phyloP scores from a whole-genome alignment of 2,888 invertebrate genomes.

The Xestia xanthographa region DNA sequence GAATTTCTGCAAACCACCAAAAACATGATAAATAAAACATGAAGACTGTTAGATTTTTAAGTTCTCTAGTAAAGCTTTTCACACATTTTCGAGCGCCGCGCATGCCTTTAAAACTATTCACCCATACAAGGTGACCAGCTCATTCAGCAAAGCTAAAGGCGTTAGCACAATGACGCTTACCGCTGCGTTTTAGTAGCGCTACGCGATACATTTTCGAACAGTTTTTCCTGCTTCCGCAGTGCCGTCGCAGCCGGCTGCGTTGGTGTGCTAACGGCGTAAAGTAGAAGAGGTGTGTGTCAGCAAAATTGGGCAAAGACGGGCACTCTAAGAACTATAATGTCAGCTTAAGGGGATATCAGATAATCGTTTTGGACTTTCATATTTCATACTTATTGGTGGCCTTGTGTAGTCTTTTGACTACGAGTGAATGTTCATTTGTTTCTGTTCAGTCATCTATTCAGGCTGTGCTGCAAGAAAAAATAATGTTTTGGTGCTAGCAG shows the following conservation, averaged over 20 bases:
- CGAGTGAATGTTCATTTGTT: constrained; percentile 6
- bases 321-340: constrained; percentile 18
- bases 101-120: constrained; percentile 38
- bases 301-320: constrained; percentile 39
- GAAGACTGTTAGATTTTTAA: neutral
- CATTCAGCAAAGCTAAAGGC: constrained; percentile 53
- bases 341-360: constrained; percentile 38
- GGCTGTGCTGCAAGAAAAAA: neutral
- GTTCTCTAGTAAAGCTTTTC: constrained; percentile 42
- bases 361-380: neutral
- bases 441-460: neutral
- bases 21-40: neutral
- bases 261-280: constrained; percentile 54
- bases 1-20: constrained; percentile 92
- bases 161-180: constrained; percentile 57
- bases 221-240: constrained; percentile 51
- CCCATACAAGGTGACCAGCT: constrained; percentile 36
- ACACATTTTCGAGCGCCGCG: constrained; percentile 44
- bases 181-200: constrained; percentile 51
- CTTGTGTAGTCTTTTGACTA: neutral
- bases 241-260: constrained; percentile 54
- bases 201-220: constrained; percentile 51
- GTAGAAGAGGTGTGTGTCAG: constrained; percentile 53
- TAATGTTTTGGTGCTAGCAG: neutral
- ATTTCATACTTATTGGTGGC: neutral